Conservation (phyloP, 2,113 vertebrate species). For the Pterocles burchelli region DNA sequence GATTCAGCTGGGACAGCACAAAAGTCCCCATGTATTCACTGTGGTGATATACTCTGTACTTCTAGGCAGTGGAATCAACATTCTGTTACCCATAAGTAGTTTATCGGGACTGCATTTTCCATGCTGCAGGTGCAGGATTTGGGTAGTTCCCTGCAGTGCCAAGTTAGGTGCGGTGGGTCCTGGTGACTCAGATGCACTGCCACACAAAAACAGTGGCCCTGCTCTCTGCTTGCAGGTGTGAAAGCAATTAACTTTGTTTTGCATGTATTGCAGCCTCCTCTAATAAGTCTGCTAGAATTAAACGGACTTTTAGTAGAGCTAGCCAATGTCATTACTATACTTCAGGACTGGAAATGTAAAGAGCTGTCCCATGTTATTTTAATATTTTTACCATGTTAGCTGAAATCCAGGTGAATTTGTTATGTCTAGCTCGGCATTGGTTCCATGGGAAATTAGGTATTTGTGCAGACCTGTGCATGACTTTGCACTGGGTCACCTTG, state of each 20-base stretch:
- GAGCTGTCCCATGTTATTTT: background rate
- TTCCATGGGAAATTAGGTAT: background rate
- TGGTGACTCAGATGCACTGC: fast-evolving
- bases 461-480: background rate
- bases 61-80: background rate
- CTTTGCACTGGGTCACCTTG: background rate
- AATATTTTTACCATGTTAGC: background rate
- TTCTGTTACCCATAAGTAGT: background rate
- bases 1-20: background rate
- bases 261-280: background rate
- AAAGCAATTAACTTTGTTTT: background rate
- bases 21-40: background rate
- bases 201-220: background rate
- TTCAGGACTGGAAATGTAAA: background rate
- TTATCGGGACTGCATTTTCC: background rate
- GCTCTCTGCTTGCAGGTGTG: background rate
- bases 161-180: fast-evolving
- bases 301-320: background rate
- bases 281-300: background rate
- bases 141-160: fast-evolving
- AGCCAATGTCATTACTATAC: background rate
- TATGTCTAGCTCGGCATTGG: background rate
- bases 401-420: background rate
- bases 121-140: background rate
- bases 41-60: background rate